Evolutionary conservation across 2,888 invertebrate genomes (phyloP), one percentile per base, ranked within the genome.

Genomic region (Rugalucina vietnamica): DNA sequence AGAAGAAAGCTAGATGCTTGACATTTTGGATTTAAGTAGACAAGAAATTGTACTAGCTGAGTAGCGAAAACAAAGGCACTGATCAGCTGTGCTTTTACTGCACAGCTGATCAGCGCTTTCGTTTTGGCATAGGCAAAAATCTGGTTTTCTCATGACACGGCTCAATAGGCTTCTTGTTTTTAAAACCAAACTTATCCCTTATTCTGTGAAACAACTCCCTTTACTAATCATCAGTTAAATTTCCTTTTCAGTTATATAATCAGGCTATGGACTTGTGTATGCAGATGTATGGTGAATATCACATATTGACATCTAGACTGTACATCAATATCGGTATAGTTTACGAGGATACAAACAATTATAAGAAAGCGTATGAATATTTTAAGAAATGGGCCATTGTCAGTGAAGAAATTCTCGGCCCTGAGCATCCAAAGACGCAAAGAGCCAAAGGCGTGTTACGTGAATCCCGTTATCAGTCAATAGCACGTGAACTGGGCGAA

Each of bases 311-410:
- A 36, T 93, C 93, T 24, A 89, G 94, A 75, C 92, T 94, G 37
- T 94, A 94, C 89, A 94, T 94, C 86, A 94, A 94, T 86, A 94
- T 94, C 70, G 94, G 94, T 57, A 94, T 94, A 50, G 93, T 94
- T 14, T 93, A 93, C 70, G 94, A 94, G 79, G 94, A 94, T 87
- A 94, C 93, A 81, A 93, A 91, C 80, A 91, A 94, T 90, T 94
- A 92, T 84, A 93, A 92, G 81, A 94, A 93, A 77, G 94, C 94
- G 14, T 94, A 93, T 79, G 92, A 93, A 81, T 94, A 93, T 84
- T 94, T 94, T 91, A 92, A 93, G 84, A 93, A 93, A 76, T 94
- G 94, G 94, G 94, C 93, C 0, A 81, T 91, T 24, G 93, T 94
- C 36, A 94, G 93, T 82, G 94, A 94, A 86, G 92, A 93, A 81